Evolutionary conservation across 2,797 vertebrate genomes (phyloP).

Genomic region (Cottoperca gobio): DNA sequence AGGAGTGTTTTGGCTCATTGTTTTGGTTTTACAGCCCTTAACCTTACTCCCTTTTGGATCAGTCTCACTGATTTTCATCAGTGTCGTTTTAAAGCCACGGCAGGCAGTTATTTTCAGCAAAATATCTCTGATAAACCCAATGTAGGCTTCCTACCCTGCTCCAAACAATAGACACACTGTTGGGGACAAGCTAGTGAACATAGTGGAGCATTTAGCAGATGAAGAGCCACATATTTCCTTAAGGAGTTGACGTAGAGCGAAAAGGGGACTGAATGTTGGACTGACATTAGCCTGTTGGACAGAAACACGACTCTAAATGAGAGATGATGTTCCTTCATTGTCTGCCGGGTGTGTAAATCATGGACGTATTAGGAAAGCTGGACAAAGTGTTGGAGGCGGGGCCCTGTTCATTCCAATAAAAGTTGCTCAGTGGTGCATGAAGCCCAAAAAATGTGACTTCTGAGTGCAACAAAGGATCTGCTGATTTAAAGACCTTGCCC

Average conservation of each 20-base stretch:
- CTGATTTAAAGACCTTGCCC: too few species aligned
- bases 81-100: constrained; percentile 4
- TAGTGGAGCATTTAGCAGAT: neutral
- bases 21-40: neutral
- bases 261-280: neutral
- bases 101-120: constrained; percentile 18
- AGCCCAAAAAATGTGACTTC: too few species aligned
- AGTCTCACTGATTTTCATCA: neutral
- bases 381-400: too few species aligned
- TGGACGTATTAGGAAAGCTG: too few species aligned
- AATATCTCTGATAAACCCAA: neutral
- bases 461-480: too few species aligned
- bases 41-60: neutral
- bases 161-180: neutral
- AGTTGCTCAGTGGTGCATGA: too few species aligned
- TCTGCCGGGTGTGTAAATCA: neutral
- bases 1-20: neutral
- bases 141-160: neutral
- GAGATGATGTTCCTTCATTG: neutral
- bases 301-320: neutral
- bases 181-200: neutral
- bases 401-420: too few species aligned
- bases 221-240: constrained; percentile 1
- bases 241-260: neutral
- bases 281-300: neutral